These are phyloP conservation scores for Epinephelus coioides DNA, from an alignment of 2,797 vertebrate species.

Conservation along the genomic window DNA sequence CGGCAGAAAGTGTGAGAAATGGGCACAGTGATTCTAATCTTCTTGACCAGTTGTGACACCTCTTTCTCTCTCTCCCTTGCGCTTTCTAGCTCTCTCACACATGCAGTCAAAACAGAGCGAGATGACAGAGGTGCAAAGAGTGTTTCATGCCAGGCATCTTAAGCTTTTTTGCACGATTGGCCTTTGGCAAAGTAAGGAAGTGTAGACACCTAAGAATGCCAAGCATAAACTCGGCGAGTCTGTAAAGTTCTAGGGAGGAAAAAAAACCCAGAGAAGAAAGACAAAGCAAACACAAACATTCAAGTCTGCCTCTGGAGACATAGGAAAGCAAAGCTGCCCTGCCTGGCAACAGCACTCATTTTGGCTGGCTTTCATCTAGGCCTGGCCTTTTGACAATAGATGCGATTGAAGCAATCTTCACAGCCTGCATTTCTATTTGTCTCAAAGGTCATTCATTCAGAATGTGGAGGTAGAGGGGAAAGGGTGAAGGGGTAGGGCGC, in stretches of 20 bases:
- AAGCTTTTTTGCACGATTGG: conserved; percentile 44
- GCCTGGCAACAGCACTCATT: conserved; percentile 71
- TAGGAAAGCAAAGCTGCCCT: conserved; percentile 54
- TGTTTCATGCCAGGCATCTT: conserved; percentile 49
- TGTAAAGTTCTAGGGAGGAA: conserved; percentile 40
- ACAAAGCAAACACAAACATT: conserved; percentile 65
- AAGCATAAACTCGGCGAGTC: conserved; percentile 37
- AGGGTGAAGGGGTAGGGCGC: conserved; percentile 19
- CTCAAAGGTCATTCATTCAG: conserved; percentile 75
- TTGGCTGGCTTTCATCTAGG: conserved; percentile 71
- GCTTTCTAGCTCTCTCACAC: conserved; percentile 22
- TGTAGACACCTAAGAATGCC: conserved; percentile 56
- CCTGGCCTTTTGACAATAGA: conserved; percentile 76
- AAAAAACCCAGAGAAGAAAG: conserved; percentile 36
- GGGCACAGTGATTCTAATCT: conserved; percentile 28
- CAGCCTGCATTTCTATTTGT: conserved; percentile 67
- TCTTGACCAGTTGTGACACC: conserved; percentile 36
- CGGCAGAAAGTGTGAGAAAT: conserved; percentile 19
- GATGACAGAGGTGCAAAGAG: conserved; percentile 50
- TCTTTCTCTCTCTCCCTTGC: conserved; percentile 9
- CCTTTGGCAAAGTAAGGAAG: conserved; percentile 63
- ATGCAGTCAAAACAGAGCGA: conserved; percentile 37
- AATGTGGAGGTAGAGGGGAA: conserved; percentile 50
- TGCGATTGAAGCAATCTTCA: conserved; percentile 72
- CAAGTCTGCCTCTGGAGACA: conserved; percentile 62